Conservation (phyloP, 2,113 vertebrate genomes). For the Stigmatopora argus region DNA sequence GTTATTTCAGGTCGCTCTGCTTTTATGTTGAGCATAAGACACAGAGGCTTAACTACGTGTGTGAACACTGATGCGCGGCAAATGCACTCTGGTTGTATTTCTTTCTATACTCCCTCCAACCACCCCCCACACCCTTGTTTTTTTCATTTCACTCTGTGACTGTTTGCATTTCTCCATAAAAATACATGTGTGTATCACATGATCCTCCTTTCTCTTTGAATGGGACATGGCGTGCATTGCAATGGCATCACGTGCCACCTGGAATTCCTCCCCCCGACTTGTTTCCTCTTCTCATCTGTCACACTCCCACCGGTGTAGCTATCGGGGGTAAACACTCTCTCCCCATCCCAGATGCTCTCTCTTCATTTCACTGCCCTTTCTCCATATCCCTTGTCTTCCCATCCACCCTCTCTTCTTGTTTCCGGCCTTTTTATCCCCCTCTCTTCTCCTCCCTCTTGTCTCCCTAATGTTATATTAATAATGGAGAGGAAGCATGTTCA, state of each 20-base stretch:
- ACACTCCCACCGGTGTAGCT: constrained; percentile 16
- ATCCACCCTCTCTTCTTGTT: constrained; percentile 7
- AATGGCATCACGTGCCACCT: constrained; percentile 22
- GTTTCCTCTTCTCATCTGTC: constrained; percentile 34
- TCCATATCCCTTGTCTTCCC: constrained; percentile 4
- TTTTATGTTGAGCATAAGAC: neutral
- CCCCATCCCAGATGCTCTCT: constrained; percentile 9
- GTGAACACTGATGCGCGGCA: neutral
- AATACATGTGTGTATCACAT: constrained; percentile 18
- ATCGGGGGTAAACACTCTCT: constrained; percentile 8
- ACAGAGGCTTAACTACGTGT: neutral
- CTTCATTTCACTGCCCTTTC: neutral
- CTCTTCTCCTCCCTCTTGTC: constrained; percentile 34
- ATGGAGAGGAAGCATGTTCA: constrained; percentile 70
- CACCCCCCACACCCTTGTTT: neutral
- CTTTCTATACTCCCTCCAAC: neutral
- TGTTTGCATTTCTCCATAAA: constrained; percentile 9
- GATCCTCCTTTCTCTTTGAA: constrained; percentile 26
- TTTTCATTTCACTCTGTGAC: constrained; percentile 7
- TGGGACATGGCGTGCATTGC: constrained; percentile 29
- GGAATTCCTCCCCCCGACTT: constrained; percentile 35
- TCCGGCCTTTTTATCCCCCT: constrained; percentile 16
- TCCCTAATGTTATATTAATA: constrained; percentile 74
- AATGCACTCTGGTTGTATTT: neutral
- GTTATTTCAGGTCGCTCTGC: constrained; percentile 13